A percentile compares a stretch with the other conserved stretches of the same genome.
Evolutionary conservation across 2,888 invertebrate genomes (phyloP).

Genomic region (Caenorhabditis zanzibari): DNA sequence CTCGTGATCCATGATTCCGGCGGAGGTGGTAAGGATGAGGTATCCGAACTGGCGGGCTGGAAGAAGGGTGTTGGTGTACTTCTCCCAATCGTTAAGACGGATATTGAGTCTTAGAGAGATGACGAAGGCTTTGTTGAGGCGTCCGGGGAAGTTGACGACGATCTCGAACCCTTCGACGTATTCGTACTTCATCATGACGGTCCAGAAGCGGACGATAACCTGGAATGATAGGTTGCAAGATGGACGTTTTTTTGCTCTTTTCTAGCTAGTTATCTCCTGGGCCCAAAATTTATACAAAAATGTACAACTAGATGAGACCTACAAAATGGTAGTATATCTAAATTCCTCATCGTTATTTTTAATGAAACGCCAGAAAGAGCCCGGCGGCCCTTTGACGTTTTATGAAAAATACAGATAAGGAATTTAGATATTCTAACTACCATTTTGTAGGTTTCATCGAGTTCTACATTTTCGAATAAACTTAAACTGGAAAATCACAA

Average conservation of each 20-base stretch:
- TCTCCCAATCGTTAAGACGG: constrained; percentile 89
- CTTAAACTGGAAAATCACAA: no score
- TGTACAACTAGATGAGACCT: no score
- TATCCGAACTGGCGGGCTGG: constrained; percentile 99
- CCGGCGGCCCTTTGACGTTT: no score
- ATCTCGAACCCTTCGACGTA: constrained; percentile 99
- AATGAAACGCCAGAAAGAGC: no score
- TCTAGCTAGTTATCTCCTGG: constrained; percentile 40
- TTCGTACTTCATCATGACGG: constrained; percentile 99
- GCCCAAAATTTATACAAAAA: no score
- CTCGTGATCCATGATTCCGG: constrained; percentile 99
- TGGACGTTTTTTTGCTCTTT: neutral
- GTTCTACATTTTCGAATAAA: no score
- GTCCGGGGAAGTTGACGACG: constrained; percentile 97
- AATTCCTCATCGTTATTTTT: no score
- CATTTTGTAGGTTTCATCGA: no score
- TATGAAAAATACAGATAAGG: no score
- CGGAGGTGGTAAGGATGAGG: constrained; percentile 98
- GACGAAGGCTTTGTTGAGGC: constrained; percentile 99
- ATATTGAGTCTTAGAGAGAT: constrained; percentile 86
- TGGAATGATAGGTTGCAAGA: constrained; percentile 41
- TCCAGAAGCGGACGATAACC: constrained; percentile 97
- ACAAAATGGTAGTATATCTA: no score
- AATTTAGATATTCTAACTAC: no score
- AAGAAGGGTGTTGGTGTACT: constrained; percentile 97